Conservation (phyloP, 2,888 invertebrate species). For the Neelides folsomi region DNA sequence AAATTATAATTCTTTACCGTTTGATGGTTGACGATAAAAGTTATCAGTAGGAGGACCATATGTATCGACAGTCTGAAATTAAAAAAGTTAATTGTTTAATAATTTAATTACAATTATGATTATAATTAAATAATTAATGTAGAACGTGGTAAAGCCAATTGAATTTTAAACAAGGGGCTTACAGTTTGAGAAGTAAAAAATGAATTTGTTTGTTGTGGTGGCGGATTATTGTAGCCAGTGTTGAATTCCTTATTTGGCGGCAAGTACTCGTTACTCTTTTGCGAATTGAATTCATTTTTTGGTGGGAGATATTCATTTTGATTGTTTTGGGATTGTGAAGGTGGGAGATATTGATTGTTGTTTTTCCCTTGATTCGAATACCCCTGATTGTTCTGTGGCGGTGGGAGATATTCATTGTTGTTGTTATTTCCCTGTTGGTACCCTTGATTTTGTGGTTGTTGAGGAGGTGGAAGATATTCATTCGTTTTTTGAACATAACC, state of each 20-base stretch:
- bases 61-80: not conserved
- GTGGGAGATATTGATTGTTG: conserved; percentile 3
- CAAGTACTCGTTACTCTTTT: conserved; percentile 6
- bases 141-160: no score
- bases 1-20: no score
- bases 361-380: not conserved
- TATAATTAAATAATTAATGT: no score
- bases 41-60: not conserved
- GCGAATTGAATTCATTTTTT: not conserved
- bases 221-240: not conserved
- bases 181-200: not conserved
- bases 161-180: not conserved
- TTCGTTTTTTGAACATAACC: not conserved
- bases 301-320: conserved; percentile 7
- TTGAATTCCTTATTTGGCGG: conserved; percentile 2
- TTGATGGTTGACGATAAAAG: conserved; percentile 3
- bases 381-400: conserved; percentile 1
- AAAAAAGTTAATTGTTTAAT: no score
- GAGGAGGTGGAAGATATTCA: conserved; percentile 7
- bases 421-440: conserved; percentile 1
- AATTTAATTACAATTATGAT: no score
- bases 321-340: not conserved
- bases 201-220: not conserved
- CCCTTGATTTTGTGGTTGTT: not conserved
- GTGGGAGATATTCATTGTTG: conserved; percentile 5